Base-by-base conservation (phyloP, 2,113 vertebrate species). In the Galbula dea region DNA sequence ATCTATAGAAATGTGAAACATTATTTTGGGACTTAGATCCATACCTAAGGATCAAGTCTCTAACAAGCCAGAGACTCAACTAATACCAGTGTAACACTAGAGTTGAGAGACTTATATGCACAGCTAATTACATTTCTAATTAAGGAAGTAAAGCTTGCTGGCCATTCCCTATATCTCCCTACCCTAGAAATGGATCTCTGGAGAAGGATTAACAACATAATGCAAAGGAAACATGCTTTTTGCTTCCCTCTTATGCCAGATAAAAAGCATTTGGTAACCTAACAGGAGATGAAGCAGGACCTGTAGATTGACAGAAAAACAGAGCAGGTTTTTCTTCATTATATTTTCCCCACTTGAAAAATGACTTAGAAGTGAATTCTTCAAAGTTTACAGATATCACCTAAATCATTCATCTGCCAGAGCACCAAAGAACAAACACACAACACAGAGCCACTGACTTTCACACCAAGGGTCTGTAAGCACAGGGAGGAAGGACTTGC, bases 111-210 rank as follows among this genome's bases (percentile, higher is more conserved):
- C 41, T 55, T 29, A 77, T 9, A 77, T 34, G 39, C 19, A 78
- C 51, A 29, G 26, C 32, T 79, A 87, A 82, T 82, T 84, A 79
- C 14, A 24, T 79, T 95, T 94, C 84, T 89, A 94, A 94, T 95
- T 91, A 87, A 91, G 39, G 41, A 75, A 87, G 36, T 55, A 55
- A 48, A 45, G 43, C 14, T 89, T 92, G 27, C 30, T 86, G 39
- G 48, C 17, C 48, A 68, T 86, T 92, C 39, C 24, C 36, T 78
- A 0, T 36, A 65, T 32, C 30, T 80, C 11, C n/a, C 61, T 58
- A 43, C 34, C 19, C 39, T 67, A n/a, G 48, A 84, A 84, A 48
- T 1, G 1, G 30, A 86, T 19, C 74, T 45, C 57, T 39, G 27
- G 65, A 95, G 81, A 90, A 79, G 73, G 32, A 88, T 83, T 89